Conservation (phyloP, 2,888 invertebrate genomes). For the Octodonta nipae region DNA sequence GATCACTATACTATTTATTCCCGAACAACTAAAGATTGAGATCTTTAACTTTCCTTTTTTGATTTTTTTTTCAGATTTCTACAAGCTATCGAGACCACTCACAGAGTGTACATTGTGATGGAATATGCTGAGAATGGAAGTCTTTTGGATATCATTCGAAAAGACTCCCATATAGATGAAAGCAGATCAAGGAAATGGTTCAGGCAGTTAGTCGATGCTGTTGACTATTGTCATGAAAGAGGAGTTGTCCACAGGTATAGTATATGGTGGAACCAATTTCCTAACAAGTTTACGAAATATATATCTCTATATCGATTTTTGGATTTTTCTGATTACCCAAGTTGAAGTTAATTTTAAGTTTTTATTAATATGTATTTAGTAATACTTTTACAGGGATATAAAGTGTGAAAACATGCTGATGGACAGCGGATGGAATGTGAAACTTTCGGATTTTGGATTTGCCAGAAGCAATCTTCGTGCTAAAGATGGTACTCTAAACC, state of each 20-base stretch:
- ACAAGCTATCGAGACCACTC: conserved; percentile 74
- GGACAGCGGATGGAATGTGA: conserved; percentile 55
- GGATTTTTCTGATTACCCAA: too few relatives aligned
- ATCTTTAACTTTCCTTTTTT: too few relatives aligned
- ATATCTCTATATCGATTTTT: too few relatives aligned
- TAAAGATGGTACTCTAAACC: conserved; percentile 48
- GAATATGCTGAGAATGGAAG: conserved; percentile 72
- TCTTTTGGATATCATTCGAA: conserved; percentile 60
- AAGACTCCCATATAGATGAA: conserved; percentile 59
- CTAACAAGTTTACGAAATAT: too few relatives aligned
- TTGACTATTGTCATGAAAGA: conserved; percentile 65
- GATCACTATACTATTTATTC: too few relatives aligned
- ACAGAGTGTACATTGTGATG: conserved; percentile 75
- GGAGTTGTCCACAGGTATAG: conserved; percentile 65
- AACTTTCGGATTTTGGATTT: conserved; percentile 73
- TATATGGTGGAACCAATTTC: neutral
- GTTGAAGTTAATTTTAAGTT: too few relatives aligned
- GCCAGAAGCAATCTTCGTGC: conserved; percentile 54
- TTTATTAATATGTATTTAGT: too few relatives aligned
- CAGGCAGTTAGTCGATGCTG: conserved; percentile 55
- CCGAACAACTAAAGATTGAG: too few relatives aligned
- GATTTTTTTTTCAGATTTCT: conserved; percentile 42
- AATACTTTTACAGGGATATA: conserved; percentile 55
- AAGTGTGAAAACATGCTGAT: conserved; percentile 73
- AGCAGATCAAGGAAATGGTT: conserved; percentile 55